Evolutionary conservation across 2,113 vertebrate genomes (phyloP).

Genomic region (Semnornis frantzii): DNA sequence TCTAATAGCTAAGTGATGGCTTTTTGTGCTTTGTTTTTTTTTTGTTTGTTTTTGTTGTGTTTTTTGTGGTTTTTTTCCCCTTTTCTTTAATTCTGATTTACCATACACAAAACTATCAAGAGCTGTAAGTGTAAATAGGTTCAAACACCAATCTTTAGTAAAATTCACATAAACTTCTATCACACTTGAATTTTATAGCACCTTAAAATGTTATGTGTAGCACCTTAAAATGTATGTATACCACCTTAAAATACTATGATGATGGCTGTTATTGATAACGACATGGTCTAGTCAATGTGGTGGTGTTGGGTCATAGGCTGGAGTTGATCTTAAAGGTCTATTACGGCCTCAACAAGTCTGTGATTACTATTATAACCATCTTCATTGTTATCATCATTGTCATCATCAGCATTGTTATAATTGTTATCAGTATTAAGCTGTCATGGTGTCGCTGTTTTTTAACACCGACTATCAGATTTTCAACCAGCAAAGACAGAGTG

Average conservation of each 20-base stretch:
- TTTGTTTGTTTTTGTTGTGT: not conserved
- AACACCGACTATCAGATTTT: not conserved
- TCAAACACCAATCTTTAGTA: not conserved
- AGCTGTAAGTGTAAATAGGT: not conserved
- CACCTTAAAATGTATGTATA: not conserved
- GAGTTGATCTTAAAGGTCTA: no score
- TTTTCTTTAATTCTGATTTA: slow-evolving; percentile 11
- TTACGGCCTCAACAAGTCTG: no score
- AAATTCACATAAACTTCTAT: not conserved
- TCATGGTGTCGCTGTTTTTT: not conserved
- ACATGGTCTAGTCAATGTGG: no score
- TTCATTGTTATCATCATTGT: no score
- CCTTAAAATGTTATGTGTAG: not conserved
- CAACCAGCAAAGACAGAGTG: not conserved
- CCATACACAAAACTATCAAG: not conserved
- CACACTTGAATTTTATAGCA: not conserved
- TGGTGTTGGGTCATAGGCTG: no score
- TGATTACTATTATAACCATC: no score
- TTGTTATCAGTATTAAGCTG: not conserved
- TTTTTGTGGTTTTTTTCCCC: not conserved
- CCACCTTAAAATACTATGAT: not conserved
- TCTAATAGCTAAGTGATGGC: not conserved
- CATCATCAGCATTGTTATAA: no score
- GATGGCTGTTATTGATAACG: no score
- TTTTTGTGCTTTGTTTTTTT: not conserved